phyloP scores from a whole-genome alignment of 2,113 vertebrate species.

The Candoia aspera region DNA sequence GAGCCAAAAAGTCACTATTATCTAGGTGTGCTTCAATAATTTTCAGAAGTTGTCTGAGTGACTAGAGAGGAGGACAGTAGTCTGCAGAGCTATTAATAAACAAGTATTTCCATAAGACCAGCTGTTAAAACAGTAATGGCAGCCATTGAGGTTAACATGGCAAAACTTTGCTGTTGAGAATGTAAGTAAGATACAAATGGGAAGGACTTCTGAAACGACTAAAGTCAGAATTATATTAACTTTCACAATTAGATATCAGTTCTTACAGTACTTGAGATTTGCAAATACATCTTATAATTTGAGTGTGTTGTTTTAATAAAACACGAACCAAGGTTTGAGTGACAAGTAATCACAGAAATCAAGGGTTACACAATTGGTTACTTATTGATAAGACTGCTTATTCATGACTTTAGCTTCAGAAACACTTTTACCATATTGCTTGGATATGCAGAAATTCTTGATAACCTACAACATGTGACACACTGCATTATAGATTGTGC shows the following conservation, averaged over 20 bases:
- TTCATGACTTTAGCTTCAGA: not conserved
- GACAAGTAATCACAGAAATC: not conserved
- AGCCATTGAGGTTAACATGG: slow-evolving; percentile 43
- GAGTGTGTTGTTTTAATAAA: slow-evolving; percentile 4
- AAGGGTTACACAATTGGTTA: slow-evolving; percentile 13
- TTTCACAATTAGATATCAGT: slow-evolving; percentile 36
- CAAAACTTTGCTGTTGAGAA: slow-evolving; percentile 56
- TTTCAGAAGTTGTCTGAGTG: slow-evolving; percentile 38
- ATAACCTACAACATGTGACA: not conserved
- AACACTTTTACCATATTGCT: not conserved
- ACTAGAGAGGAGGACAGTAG: slow-evolving; percentile 15
- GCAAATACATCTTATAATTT: accelerated
- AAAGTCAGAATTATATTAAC: slow-evolving; percentile 50
- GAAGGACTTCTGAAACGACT: slow-evolving; percentile 51
- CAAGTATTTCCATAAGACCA: slow-evolving; percentile 54
- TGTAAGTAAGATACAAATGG: slow-evolving; percentile 56
- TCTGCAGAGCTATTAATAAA: slow-evolving; percentile 54
- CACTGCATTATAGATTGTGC: not conserved
- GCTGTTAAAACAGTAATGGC: slow-evolving; percentile 66
- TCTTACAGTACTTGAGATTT: slow-evolving; percentile 26
- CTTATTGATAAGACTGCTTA: not conserved
- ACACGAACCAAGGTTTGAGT: not conserved
- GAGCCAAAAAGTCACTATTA: not conserved
- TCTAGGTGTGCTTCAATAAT: not conserved
- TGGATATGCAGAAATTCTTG: not conserved